Conservation (phyloP, 2,797 vertebrate genomes). For the Simalia tracyae region DNA sequence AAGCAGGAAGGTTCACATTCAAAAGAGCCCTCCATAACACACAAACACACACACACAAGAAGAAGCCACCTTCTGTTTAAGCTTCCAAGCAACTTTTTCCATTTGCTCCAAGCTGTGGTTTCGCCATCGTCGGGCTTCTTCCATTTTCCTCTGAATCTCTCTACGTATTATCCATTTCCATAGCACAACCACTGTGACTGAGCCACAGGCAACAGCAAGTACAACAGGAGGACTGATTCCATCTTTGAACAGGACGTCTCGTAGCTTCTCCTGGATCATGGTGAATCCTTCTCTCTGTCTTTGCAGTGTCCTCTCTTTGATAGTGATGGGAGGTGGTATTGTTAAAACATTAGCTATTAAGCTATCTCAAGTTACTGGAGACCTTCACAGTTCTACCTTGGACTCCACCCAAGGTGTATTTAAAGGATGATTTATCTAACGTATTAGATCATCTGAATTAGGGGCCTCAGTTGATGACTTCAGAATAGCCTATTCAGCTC, state of each 20-base stretch:
- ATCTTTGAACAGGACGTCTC: slow-evolving; percentile 25
- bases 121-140: slow-evolving; percentile 12
- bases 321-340: accelerated
- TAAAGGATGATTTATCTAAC: background rate
- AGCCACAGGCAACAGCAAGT: slow-evolving; percentile 34
- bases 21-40: background rate
- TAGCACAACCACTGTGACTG: slow-evolving; percentile 4
- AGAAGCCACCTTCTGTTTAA: slow-evolving; percentile 51
- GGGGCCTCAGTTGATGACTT: background rate
- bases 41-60: slow-evolving; percentile 66
- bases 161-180: slow-evolving; percentile 37
- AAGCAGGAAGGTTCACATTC: background rate
- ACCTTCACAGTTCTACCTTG: slow-evolving; percentile 2
- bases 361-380: slow-evolving; percentile 1
- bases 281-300: background rate
- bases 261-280: slow-evolving; percentile 28
- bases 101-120: slow-evolving; percentile 41
- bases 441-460: background rate
- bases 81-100: slow-evolving; percentile 24
- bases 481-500: background rate
- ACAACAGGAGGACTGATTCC: background rate
- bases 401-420: background rate
- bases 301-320: background rate
- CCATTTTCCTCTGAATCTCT: slow-evolving; percentile 53
- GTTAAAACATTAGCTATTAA: accelerated